Base-by-base conservation (phyloP, 2,888 invertebrate genomes). In the Galeopsomyia nigrocyanea region DNA sequence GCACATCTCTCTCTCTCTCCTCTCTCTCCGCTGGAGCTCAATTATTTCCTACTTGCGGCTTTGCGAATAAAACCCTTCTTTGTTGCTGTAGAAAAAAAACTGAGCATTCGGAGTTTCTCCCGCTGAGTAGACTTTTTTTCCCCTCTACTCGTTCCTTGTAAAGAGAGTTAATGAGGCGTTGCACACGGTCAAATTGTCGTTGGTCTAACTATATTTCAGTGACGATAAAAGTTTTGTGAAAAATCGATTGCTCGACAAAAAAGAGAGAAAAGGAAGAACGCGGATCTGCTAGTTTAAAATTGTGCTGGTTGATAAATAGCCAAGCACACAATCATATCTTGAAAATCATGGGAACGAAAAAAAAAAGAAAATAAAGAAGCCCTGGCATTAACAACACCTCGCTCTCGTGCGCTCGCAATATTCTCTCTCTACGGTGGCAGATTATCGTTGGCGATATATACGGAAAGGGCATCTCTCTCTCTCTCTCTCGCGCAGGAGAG, bases 381-480 rank as follows among this genome's bases (percentile, higher is more conserved):
- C 21, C 50, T 56, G 55, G 67, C 62, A 67, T 69, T 73, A 70
- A 74, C 74, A 70, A 67, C 70, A 67, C 67, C 70, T 71, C 66
- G 16, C 58, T 26, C 63, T 57, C 62, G 66, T 22, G 21, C 58
- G 58, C 64, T 53, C 61, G 64, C n/a, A 14, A 16, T 39, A 68
- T 66, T 69, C 65, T 71, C 26, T 26, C 26, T 26, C 26, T 26
- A 63, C 74, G 63, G 74, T 74, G 71, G 74, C 74, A 74, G 74
- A 74, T 74, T 74, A 74, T 74, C 71, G 68, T 21, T 14, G 46
- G 68, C 68, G 74, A 74, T 74, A 71, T 68, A 5, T 13, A 53
- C 55, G 55, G 58, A 68, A 26, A 55, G 61, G 49, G 64, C 39
- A 39, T 39, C 39, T 39, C 13, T 39, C 26, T 26, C 26, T 26